Conservation (phyloP, 2,888 invertebrate genomes). For the Leptopilina drosophilae region DNA sequence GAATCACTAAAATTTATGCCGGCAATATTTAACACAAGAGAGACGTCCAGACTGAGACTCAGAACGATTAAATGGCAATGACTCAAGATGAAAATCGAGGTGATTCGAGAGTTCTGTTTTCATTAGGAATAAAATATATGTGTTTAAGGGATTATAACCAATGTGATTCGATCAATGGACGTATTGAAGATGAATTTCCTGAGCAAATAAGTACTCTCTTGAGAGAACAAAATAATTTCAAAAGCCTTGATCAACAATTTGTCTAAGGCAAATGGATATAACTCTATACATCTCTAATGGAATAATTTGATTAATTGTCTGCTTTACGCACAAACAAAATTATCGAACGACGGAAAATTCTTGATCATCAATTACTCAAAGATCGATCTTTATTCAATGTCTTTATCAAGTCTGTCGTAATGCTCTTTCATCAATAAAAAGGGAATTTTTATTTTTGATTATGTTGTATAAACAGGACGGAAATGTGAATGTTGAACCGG, state of each 20-base stretch:
- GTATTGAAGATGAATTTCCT: constrained; percentile 13
- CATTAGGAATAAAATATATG: constrained; percentile 38
- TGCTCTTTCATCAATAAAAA: no score
- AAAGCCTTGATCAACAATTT: not conserved
- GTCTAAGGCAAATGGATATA: not conserved
- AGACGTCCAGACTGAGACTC: constrained; percentile 24
- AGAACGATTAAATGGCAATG: constrained; percentile 31
- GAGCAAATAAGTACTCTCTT: not conserved
- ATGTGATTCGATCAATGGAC: constrained; percentile 10
- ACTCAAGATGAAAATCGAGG: constrained; percentile 36
- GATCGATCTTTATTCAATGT: no score
- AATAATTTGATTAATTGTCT: no score
- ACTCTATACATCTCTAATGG: no score
- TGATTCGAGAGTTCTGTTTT: constrained; percentile 38
- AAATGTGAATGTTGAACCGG: no score
- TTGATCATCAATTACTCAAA: no score
- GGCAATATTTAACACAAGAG: constrained; percentile 39
- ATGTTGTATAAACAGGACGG: no score
- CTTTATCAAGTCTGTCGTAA: no score
- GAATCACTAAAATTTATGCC: constrained; percentile 37
- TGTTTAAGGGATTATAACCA: constrained; percentile 18
- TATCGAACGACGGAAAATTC: no score
- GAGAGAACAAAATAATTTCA: not conserved
- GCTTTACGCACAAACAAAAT: no score
- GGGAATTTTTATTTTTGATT: no score